Conservation (phyloP, 92 coral and sea anemone genomes). For the Pocillopora grandis region DNA sequence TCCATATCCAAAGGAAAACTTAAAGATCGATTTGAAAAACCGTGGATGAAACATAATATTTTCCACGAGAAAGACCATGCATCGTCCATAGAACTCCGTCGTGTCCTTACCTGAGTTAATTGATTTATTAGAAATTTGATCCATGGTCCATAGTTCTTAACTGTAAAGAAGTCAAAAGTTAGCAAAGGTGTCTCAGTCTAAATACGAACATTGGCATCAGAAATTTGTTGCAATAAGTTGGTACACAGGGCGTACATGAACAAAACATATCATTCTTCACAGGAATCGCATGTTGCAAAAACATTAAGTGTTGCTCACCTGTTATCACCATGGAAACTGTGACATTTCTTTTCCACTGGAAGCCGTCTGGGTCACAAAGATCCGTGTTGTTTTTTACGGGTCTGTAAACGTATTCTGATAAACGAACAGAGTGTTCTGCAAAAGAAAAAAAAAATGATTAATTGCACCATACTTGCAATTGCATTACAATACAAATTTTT, state of each 20-base stretch:
- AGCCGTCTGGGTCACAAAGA: conserved; percentile 78
- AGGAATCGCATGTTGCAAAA: too few relatives aligned
- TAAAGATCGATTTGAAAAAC: too few relatives aligned
- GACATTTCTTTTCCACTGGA: conserved; percentile 68
- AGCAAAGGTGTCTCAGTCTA: not conserved
- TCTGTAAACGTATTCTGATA: conserved; percentile 66
- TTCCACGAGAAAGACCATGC: not conserved
- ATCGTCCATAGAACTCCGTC: not conserved
- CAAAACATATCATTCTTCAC: not conserved
- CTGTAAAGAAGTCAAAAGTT: conserved; percentile 35
- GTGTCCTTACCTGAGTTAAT: conserved; percentile 46
- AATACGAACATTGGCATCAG: too few relatives aligned
- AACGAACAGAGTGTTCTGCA: conserved; percentile 56
- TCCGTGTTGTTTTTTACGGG: conserved; percentile 19
- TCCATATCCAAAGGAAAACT: too few relatives aligned
- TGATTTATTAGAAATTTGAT: conserved; percentile 71
- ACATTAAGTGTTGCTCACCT: conserved; percentile 34
- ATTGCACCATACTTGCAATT: not conserved
- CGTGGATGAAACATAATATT: too few relatives aligned
- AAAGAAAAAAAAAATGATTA: not conserved
- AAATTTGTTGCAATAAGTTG: not conserved
- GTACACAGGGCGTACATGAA: not conserved
- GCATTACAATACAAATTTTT: not conserved
- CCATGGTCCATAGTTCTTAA: conserved; percentile 84
- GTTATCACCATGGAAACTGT: conserved; percentile 73